Evolutionary conservation across 2,113 vertebrate species (phyloP).

Genomic region (Coracopsis vasa): DNA sequence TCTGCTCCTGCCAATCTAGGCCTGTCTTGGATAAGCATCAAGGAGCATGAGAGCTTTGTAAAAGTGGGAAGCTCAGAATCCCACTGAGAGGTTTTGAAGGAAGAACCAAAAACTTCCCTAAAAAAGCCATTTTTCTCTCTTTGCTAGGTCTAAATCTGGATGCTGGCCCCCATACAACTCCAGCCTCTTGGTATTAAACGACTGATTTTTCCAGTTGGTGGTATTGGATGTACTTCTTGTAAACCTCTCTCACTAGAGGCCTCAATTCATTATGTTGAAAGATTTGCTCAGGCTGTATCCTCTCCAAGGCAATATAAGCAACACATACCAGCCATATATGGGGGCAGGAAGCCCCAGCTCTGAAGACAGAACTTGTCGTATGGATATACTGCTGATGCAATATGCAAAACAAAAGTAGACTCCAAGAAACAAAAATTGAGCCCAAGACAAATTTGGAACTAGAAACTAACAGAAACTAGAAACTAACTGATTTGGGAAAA

Average conservation of each 20-base stretch:
- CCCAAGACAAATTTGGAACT: background rate
- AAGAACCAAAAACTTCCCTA: background rate
- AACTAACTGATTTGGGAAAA: background rate
- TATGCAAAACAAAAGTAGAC: background rate
- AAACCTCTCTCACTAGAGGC: background rate
- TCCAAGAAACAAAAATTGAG: background rate
- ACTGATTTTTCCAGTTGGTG: background rate
- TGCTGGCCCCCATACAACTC: background rate
- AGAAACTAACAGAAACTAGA: background rate
- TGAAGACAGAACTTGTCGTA: background rate
- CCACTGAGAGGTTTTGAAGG: background rate
- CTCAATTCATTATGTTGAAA: background rate
- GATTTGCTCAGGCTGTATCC: background rate
- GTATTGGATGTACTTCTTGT: background rate
- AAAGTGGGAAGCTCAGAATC: background rate
- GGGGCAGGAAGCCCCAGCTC: background rate
- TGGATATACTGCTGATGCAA: accelerated
- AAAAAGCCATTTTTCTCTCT: background rate
- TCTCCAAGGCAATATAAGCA: background rate
- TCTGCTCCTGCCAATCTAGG: background rate
- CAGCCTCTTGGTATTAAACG: background rate
- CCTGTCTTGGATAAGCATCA: background rate
- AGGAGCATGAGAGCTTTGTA: accelerated
- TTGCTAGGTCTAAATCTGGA: background rate
- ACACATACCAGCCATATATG: background rate